Percentiles rank a stretch among this genome's conserved stretches.
These are phyloP conservation scores for Drosophila cracens DNA, from an alignment of 2,888 invertebrate species.

Conservation along the genomic window DNA sequence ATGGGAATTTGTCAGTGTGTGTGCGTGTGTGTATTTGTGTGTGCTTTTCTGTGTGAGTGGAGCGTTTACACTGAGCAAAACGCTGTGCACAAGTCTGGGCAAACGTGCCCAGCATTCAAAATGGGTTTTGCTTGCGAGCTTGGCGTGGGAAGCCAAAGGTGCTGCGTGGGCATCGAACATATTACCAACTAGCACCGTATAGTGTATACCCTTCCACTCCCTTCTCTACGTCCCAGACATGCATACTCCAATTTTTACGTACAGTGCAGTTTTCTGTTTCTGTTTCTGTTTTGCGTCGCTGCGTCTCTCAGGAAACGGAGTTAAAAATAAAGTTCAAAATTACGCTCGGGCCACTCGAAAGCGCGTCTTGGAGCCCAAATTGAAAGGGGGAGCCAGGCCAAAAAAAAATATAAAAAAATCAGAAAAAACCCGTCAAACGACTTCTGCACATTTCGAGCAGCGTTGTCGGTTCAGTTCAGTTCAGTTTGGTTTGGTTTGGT, in stretches of 20 bases:
- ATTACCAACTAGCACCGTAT: constrained; percentile 25
- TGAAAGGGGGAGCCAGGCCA: constrained; percentile 39
- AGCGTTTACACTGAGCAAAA: constrained; percentile 66
- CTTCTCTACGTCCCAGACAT: not conserved
- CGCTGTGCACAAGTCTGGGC: constrained; percentile 41
- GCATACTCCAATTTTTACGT: constrained; percentile 43
- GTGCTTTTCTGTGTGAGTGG: constrained; percentile 21
- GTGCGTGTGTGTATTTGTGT: constrained; percentile 23
- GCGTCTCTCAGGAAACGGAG: constrained; percentile 47
- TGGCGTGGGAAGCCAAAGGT: constrained; percentile 65
- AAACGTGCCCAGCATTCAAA: constrained; percentile 67
- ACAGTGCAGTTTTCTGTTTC: constrained; percentile 42
- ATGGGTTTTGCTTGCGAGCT: constrained; percentile 40
- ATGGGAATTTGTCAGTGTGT: constrained; percentile 33
- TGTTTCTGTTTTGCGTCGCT: constrained; percentile 23
- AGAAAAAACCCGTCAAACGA: constrained; percentile 66
- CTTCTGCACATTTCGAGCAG: constrained; percentile 81
- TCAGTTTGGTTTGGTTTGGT: not conserved
- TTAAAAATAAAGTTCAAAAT: constrained; percentile 54
- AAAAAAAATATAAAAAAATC: not conserved
- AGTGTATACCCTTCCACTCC: constrained; percentile 28
- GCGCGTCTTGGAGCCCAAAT: constrained; percentile 49
- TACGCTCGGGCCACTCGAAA: constrained; percentile 34
- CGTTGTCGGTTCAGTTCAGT: constrained; percentile 28
- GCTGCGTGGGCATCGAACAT: constrained; percentile 56